Evolutionary conservation across 2,797 vertebrate genomes (phyloP).

Genomic region (Astyanax mexicanus): DNA sequence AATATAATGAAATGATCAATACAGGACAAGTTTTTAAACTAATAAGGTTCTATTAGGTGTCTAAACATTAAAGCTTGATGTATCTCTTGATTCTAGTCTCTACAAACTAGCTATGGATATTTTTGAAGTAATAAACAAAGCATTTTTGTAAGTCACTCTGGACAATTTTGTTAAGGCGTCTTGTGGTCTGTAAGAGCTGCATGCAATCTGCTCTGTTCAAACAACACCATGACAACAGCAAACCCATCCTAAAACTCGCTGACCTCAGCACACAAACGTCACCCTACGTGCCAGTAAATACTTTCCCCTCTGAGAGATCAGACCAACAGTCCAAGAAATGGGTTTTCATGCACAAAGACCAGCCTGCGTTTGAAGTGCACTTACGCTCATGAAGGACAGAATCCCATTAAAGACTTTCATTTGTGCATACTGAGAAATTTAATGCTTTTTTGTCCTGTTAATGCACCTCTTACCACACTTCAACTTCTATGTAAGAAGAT

Average conservation of each 20-base stretch:
- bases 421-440: neutral
- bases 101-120: no score
- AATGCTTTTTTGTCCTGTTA: neutral
- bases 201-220: neutral
- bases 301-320: no score
- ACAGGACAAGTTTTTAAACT: no score
- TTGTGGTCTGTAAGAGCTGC: no score
- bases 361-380: neutral
- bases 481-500: neutral
- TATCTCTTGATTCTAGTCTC: no score
- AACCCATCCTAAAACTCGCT: neutral
- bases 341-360: neutral
- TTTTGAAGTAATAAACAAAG: no score
- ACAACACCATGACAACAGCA: conserved; percentile 3
- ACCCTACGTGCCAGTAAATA: neutral
- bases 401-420: neutral
- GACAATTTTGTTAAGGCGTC: no score
- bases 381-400: neutral
- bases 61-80: no score
- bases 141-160: no score
- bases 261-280: neutral
- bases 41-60: no score
- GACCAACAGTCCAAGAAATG: neutral
- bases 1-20: no score
- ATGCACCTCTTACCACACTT: neutral